These are phyloP conservation scores for Micropoecilia bifurca DNA, from an alignment of 2,797 vertebrate species.

Conservation along the genomic window DNA sequence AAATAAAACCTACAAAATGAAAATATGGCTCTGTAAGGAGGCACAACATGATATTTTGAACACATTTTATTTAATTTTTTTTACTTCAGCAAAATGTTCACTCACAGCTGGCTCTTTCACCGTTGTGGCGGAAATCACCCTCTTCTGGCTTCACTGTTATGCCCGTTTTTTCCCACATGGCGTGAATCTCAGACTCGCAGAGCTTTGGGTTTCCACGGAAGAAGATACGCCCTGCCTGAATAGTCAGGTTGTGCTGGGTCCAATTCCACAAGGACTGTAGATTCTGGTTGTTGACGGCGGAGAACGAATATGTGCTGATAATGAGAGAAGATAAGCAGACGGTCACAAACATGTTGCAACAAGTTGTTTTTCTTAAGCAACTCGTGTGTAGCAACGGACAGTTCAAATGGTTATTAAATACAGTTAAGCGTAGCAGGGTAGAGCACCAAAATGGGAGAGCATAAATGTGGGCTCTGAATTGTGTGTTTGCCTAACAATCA, in stretches of 20 bases:
- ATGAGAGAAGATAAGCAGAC: conserved; percentile 11
- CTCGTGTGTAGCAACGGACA: background rate
- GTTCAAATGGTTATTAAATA: background rate
- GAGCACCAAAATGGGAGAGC: conserved; percentile 7
- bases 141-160: conserved; percentile 86
- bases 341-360: conserved; percentile 20
- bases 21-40: background rate
- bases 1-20: background rate
- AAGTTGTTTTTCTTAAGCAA: background rate
- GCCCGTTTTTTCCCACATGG: conserved; percentile 92
- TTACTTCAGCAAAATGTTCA: conserved; percentile 14
- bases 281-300: conserved; percentile 94
- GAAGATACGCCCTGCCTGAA: conserved; percentile 91
- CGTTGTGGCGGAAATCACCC: conserved; percentile 94
- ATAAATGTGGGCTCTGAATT: conserved; percentile 12
- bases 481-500: conserved; percentile 28
- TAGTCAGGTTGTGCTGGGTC: conserved; percentile 94
- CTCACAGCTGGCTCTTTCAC: conserved; percentile 96
- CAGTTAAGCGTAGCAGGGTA: conserved; percentile 26
- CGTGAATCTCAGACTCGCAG: conserved; percentile 94
- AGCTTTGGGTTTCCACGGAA: conserved; percentile 95
- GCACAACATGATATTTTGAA: background rate
- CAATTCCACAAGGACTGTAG: conserved; percentile 97
- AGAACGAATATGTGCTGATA: conserved; percentile 92
- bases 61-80: background rate